Evolutionary conservation across 2,888 invertebrate species (phyloP), one percentile per base, ranked within the genome.

Genomic region (Aphodius sticticus): DNA sequence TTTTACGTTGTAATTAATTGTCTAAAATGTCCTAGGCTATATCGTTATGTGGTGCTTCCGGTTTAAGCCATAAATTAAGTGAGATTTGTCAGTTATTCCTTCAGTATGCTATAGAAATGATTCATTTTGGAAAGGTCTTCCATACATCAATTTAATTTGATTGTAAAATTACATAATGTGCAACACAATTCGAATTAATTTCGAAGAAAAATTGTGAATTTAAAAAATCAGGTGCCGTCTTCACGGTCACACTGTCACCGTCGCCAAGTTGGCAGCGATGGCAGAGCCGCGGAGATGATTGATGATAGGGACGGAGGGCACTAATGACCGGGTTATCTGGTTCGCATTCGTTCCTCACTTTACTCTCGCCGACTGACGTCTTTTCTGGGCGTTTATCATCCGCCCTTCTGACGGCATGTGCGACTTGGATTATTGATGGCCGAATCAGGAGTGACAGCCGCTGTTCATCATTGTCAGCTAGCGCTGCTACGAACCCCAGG

Each of bases 381-480:
- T 84, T 86, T 86, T 87, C 85, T 83, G 84, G 84, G 85, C 87
- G 87, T 87, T 87, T 86, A 87, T 88, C 87, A 87, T 88, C 86
- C 86, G 85, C 82, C 82, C 81, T 80, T 79, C 81, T 76, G 79
- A 78, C 84, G 85, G 85, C 86, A 84, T 85, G 85, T 86, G 85
- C 86, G 84, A 83, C 72, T 70, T 53, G 80, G 83, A 85, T 88
- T 88, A 88, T 88, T 88, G 88, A 88, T 88, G 88, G 86, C 86
- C 87, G 86, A 88, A 88, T 88, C 88, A 87, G 87, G 87, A 87
- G 88, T 88, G 88, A 87, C 88, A 87, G 86, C 84, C 53, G 87
- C 84, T 87, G 88, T 88, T 88, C 88, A 87, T 88, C 88, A 87
- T 87, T 86, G 88, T 88, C 88, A 87, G 84, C 87, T 87, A 86